phyloP scores from a whole-genome alignment of 2,113 vertebrate genomes.

The Gopherus flavomarginatus region DNA sequence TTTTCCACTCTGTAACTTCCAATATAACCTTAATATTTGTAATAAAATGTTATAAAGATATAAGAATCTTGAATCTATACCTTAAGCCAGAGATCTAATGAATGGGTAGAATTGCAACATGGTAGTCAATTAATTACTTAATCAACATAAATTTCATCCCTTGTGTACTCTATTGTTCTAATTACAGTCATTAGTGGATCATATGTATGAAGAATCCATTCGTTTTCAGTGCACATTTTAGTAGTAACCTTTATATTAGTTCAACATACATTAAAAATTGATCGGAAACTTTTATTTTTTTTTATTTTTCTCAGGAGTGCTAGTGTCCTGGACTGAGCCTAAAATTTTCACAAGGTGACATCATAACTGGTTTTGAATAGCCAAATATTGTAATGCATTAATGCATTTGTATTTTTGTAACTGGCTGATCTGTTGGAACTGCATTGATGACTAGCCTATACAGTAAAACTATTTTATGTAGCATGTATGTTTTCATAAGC shows the following conservation, averaged over 20 bases:
- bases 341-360: background rate
- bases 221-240: background rate
- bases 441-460: background rate
- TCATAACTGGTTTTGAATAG: background rate
- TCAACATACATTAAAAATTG: background rate
- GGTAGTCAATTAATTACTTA: conserved; percentile 52
- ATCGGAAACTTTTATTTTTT: background rate
- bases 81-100: background rate
- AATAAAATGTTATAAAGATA: conserved; percentile 20
- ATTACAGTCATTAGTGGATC: conserved; percentile 3
- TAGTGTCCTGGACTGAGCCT: background rate
- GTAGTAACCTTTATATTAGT: conserved; percentile 35
- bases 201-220: conserved; percentile 25
- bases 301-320: background rate
- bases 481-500: background rate
- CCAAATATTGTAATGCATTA: background rate
- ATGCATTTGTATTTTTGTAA: background rate
- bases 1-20: conserved; percentile 52
- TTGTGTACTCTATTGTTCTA: conserved; percentile 49
- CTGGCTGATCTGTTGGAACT: background rate
- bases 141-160: conserved; percentile 47
- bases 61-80: conserved; percentile 33
- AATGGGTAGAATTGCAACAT: background rate
- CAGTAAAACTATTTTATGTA: background rate
- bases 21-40: conserved; percentile 46